Evolutionary conservation across 2,113 vertebrate species (phyloP).

Genomic region (Turdus rufiventris): DNA sequence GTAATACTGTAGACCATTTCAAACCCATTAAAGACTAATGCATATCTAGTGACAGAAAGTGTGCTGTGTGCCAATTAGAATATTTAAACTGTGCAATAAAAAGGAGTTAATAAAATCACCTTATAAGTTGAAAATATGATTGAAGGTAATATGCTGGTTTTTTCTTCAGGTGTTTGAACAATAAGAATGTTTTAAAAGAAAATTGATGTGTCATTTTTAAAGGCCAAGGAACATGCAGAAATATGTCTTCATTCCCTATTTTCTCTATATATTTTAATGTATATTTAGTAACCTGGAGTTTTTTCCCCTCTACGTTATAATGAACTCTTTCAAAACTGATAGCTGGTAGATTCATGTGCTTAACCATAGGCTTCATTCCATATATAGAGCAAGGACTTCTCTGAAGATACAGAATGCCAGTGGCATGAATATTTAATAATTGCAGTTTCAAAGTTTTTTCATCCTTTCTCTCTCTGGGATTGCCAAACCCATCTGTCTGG

Average conservation of each 20-base stretch:
- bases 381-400: neutral
- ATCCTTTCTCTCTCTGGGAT: constrained; percentile 20
- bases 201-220: neutral
- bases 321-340: constrained; percentile 10
- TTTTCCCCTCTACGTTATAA: neutral
- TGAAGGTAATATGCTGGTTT: neutral
- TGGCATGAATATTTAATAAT: constrained; percentile 43
- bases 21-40: constrained; percentile 37
- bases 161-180: neutral
- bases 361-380: constrained; percentile 5
- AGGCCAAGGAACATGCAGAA: neutral
- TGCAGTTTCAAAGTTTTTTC: constrained; percentile 18
- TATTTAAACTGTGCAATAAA: constrained; percentile 55
- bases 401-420: constrained; percentile 6
- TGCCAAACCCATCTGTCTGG: neutral
- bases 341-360: neutral
- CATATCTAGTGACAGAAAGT: constrained; percentile 19
- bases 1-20: neutral
- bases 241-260: neutral
- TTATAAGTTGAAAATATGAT: constrained; percentile 42
- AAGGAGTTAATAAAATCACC: constrained; percentile 60
- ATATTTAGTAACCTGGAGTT: neutral
- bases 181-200: neutral
- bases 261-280: neutral
- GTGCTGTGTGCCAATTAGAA: constrained; percentile 35